Base-by-base conservation (phyloP, 2,113 vertebrate species). In the Spea multiplicata region DNA sequence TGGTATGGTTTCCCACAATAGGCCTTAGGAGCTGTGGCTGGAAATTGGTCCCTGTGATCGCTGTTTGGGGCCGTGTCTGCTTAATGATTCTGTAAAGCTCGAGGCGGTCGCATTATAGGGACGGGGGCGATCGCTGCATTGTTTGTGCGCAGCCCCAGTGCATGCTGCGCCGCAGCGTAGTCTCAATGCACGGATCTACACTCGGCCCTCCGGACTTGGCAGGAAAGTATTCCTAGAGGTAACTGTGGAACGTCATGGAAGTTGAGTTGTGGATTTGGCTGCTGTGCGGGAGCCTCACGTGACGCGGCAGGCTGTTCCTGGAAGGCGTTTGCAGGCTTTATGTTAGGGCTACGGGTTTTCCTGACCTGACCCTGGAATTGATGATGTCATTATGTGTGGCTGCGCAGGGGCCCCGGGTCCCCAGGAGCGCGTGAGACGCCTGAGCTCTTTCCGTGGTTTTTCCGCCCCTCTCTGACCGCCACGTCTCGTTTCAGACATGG, bases 401-500 rank as follows among this genome's bases (percentile, higher is more conserved):
- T 52, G 50, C 6, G 6, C 50, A 1, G 50, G 50, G 50, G 50
- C 9, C 50, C 49, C 8, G 49, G 8, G 5, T 52, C 8, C 8
- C 50, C 50, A 7, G 50, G 9, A 52, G 6, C 9, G 9, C 3
- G 50, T 30, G 30, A 30, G 30, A 30, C 30, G 30, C 30, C 30
- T 30, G 30, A 30, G 30, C 30, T 30, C 30, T 30, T 30, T 30
- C 30, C 30, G 30, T 30, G 30, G 30, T 70, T 10, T 8, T 6
- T 6, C 7, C 4, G 5, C 50, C 50, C 9, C 12, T 8, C 9
- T 10, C 55, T 59, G 55, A 59, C 55, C 55, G 4, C 2, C 9
- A 9, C 14, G 9, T 59, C 10, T 59, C 10, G 14, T 59, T 13
- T 13, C 92, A 98, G 98, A 99, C 86, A 95, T 96, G 85, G 98